These are phyloP conservation scores for Oxycera nigricornis DNA, from an alignment of 2,888 invertebrate genomes.

Conservation along the genomic window DNA sequence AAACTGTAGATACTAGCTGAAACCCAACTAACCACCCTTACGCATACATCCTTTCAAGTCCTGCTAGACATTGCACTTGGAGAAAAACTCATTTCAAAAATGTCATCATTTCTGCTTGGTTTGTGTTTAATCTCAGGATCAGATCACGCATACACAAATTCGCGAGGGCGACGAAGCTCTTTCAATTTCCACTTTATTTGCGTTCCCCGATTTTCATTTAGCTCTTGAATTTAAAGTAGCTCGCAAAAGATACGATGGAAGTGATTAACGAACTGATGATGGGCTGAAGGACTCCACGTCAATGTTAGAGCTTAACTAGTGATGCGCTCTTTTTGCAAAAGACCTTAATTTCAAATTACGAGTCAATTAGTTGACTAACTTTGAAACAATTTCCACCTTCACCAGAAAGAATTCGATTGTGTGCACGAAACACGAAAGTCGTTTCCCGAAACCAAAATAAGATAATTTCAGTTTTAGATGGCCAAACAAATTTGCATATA, in stretches of 20 bases:
- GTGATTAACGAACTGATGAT: neutral
- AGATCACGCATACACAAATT: neutral
- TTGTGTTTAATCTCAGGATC: slow-evolving; percentile 40
- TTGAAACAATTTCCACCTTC: neutral
- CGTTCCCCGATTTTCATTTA: neutral
- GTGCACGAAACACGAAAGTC: neutral
- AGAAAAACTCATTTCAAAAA: slow-evolving; percentile 24
- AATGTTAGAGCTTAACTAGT: too few species aligned
- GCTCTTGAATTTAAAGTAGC: slow-evolving; percentile 26
- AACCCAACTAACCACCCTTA: neutral
- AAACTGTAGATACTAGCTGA: neutral
- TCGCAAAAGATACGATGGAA: neutral
- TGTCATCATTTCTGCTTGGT: slow-evolving; percentile 41
- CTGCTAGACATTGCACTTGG: neutral
- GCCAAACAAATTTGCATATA: slow-evolving; percentile 30
- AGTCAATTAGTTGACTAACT: neutral
- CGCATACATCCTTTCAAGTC: neutral
- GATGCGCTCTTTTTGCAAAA: too few species aligned
- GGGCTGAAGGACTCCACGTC: too few species aligned
- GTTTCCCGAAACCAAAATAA: neutral
- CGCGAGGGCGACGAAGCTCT: slow-evolving; percentile 8
- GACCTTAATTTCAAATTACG: too few species aligned
- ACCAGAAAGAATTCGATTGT: neutral
- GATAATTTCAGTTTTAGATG: neutral
- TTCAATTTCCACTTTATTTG: slow-evolving; percentile 23